Evolutionary conservation across 2,113 vertebrate genomes (phyloP).

Genomic region (Scopus umbretta): DNA sequence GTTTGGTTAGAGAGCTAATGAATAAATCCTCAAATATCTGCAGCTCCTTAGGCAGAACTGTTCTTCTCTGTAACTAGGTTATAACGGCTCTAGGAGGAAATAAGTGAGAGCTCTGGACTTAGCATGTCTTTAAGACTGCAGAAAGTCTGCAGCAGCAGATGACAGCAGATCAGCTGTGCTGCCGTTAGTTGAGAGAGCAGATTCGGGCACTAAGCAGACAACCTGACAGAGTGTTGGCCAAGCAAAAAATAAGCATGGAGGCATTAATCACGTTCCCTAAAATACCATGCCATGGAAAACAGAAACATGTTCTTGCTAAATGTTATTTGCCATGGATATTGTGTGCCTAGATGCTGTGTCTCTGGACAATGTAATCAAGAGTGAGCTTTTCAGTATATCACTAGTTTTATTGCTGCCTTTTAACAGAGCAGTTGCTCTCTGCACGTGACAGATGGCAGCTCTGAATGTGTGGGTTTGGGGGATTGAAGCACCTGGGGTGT

Average conservation of each 20-base stretch:
- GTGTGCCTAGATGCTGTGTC: background rate
- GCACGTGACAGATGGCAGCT: background rate
- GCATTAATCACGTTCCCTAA: background rate
- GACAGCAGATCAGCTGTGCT: background rate
- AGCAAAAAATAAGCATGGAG: background rate
- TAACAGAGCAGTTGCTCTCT: background rate
- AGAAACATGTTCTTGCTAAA: accelerated
- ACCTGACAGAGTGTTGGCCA: background rate
- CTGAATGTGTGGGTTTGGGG: background rate
- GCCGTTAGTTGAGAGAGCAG: background rate
- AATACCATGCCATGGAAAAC: background rate
- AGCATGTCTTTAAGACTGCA: background rate
- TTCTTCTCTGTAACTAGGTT: background rate
- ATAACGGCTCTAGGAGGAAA: background rate
- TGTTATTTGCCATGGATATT: background rate
- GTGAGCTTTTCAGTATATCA: background rate
- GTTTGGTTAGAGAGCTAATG: background rate
- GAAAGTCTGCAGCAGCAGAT: background rate
- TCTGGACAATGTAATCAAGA: background rate
- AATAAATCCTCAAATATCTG: background rate
- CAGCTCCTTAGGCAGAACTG: background rate
- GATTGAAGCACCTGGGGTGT: background rate
- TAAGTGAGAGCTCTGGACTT: background rate
- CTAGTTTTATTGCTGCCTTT: background rate
- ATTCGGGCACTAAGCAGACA: background rate